Evolutionary conservation across 2,113 vertebrate genomes (phyloP).

Genomic region (Melanerpes aurifrons): DNA sequence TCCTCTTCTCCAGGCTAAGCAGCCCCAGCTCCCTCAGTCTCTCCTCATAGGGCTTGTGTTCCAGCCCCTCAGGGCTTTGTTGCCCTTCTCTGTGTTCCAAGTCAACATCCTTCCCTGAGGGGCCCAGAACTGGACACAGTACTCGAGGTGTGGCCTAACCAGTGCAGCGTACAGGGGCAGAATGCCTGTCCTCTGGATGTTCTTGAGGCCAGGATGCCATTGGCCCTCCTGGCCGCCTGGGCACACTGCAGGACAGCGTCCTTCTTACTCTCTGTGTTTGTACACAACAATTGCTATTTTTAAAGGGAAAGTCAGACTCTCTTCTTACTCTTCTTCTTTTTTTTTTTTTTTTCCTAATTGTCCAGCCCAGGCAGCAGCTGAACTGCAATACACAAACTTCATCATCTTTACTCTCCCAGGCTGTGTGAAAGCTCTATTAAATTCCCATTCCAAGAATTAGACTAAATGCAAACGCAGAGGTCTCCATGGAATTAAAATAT

Average conservation of each 20-base stretch:
- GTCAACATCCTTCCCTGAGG: no score
- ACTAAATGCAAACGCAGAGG: conserved; percentile 38
- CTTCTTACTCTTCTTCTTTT: not conserved
- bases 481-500: conserved; percentile 29
- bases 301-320: not conserved
- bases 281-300: not conserved
- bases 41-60: no score
- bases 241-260: not conserved
- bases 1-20: no score
- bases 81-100: no score
- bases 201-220: no score
- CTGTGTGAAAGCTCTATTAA: not conserved
- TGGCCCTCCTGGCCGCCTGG: no score
- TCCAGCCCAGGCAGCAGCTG: not conserved
- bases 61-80: no score
- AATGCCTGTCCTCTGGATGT: no score
- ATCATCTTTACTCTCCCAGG: not conserved
- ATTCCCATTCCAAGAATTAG: conserved; percentile 25
- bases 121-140: no score
- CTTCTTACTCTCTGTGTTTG: not conserved
- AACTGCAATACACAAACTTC: not conserved
- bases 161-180: no score
- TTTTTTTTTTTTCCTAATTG: not conserved
- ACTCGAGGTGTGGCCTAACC: no score
- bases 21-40: no score